Evolutionary conservation across 2,113 vertebrate species (phyloP).

Genomic region (Bathybates hornii): DNA sequence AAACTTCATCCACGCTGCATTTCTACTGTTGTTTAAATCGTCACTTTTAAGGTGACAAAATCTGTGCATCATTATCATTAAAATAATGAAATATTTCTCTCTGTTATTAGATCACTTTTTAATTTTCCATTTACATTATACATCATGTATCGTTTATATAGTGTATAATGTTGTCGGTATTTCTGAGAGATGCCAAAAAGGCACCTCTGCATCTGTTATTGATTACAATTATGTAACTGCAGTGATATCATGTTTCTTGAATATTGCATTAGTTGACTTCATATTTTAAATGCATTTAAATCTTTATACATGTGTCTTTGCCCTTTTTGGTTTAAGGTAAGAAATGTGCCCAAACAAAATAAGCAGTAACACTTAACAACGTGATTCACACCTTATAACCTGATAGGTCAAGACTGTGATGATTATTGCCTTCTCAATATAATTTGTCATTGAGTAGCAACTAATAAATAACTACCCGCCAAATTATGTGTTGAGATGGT

Average conservation of each 20-base stretch:
- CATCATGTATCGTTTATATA: neutral
- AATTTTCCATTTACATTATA: neutral
- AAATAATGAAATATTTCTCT: neutral
- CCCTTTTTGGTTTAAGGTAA: neutral
- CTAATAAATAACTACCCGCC: neutral
- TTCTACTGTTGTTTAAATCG: neutral
- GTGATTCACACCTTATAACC: neutral
- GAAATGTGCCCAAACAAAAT: neutral
- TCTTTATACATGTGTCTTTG: neutral
- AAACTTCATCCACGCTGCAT: neutral
- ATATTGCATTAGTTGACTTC: neutral
- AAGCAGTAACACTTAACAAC: neutral
- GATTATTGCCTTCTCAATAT: neutral
- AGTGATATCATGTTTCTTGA: neutral
- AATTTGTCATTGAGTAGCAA: neutral
- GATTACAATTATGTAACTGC: neutral
- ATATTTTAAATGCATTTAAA: neutral
- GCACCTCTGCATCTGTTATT: neutral
- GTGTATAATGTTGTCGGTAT: neutral
- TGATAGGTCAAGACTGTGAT: neutral
- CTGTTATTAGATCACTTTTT: neutral
- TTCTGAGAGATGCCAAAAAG: neutral
- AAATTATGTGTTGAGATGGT: neutral
- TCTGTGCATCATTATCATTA: neutral
- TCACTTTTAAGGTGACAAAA: neutral